Evolutionary conservation across 2,113 vertebrate species (phyloP).

Genomic region (Edolisoma coerulescens): DNA sequence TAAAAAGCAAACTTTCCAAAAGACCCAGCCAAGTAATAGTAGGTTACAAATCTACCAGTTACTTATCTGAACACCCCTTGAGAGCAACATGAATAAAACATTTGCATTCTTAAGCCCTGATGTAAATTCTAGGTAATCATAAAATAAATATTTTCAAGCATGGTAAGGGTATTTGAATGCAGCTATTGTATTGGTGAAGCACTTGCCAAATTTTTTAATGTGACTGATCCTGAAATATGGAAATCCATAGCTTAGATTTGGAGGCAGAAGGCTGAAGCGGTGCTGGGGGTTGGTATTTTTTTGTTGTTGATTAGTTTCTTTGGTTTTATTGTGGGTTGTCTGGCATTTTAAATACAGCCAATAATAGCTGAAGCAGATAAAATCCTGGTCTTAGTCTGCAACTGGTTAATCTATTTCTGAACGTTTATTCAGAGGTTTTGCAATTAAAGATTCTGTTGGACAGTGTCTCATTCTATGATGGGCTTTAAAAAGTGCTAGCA

Average conservation of each 20-base stretch:
- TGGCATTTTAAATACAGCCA: neutral
- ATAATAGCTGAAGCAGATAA: neutral
- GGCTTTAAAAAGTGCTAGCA: neutral
- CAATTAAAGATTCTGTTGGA: neutral
- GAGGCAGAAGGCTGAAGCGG: accelerated
- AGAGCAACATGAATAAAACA: neutral
- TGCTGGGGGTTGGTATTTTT: neutral
- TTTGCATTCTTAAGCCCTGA: neutral
- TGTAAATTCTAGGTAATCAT: neutral
- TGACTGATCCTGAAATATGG: neutral
- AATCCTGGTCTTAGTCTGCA: neutral
- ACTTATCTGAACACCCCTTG: neutral
- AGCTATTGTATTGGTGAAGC: neutral
- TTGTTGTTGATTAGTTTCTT: neutral
- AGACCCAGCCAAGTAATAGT: neutral
- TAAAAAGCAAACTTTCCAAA: neutral
- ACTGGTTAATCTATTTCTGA: neutral
- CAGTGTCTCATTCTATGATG: neutral
- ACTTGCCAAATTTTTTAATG: neutral
- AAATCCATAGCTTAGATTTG: neutral
- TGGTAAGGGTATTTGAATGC: neutral
- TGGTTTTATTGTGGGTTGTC: neutral
- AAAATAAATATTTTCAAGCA: neutral
- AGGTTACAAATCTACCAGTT: neutral
- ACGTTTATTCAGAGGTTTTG: neutral